Percentiles rank a stretch among this genome's conserved stretches.
Conservation (phyloP, 53 echinoderm and acorn worm species). For the Holothuria scabra region DNA sequence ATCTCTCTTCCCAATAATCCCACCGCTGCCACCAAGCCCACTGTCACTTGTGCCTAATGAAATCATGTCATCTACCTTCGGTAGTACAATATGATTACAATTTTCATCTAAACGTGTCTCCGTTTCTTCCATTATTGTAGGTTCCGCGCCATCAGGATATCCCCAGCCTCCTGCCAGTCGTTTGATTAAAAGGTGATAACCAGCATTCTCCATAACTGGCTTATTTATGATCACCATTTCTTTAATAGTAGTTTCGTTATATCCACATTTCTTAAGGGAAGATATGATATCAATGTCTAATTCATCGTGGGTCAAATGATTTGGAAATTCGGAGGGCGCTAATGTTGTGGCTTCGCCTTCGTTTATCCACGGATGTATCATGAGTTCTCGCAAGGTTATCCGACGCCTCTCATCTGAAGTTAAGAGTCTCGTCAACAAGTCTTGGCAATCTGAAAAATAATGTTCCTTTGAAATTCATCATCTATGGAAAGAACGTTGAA, state of each 20-base stretch:
- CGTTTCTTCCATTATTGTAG: neutral
- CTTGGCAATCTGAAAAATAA: conserved; percentile 72
- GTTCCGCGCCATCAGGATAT: conserved; percentile 68
- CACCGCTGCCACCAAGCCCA: neutral
- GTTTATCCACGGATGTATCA: conserved; percentile 91
- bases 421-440: conserved; percentile 67
- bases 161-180: conserved; percentile 82
- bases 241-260: conserved; percentile 49
- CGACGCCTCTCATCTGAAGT: conserved; percentile 62
- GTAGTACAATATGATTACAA: neutral
- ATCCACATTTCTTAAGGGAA: conserved; percentile 71
- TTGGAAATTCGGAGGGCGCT: conserved; percentile 56
- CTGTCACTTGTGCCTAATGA: neutral
- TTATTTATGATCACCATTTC: conserved; percentile 68
- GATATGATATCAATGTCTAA: conserved; percentile 56
- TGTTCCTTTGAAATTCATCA: neutral
- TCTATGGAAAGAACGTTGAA: no score
- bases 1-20: neutral
- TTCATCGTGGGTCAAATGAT: conserved; percentile 28
- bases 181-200: conserved; percentile 77
- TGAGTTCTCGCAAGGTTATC: conserved; percentile 73
- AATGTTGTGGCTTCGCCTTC: conserved; percentile 71
- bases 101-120: conserved; percentile 2
- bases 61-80: neutral
- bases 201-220: conserved; percentile 77